A percentile compares a stretch with the other conserved stretches of the same genome.
Conservation (phyloP, 1,140 invertebrate species). For the Drosophila bocqueti region DNA sequence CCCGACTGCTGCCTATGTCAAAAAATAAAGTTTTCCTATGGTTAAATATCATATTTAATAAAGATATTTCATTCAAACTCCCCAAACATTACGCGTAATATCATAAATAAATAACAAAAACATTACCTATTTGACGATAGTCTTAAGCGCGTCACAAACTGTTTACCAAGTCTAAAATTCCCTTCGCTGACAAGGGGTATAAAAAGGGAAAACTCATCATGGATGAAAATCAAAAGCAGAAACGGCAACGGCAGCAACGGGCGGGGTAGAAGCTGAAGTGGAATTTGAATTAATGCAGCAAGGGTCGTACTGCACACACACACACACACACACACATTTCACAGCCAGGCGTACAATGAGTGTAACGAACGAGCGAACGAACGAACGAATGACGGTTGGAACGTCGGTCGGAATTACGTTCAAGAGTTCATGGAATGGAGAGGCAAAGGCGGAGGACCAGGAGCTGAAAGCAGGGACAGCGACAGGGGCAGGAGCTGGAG, state of each 20-base stretch:
- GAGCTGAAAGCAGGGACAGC: slow-evolving; percentile 1
- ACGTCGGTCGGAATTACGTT: slow-evolving; percentile 58
- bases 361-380: slow-evolving; percentile 49
- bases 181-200: background rate
- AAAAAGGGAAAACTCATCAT: slow-evolving; percentile 81
- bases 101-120: background rate
- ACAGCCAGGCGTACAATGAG: slow-evolving; percentile 32
- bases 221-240: slow-evolving; percentile 81
- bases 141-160: background rate
- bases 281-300: slow-evolving; percentile 78
- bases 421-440: slow-evolving; percentile 32
- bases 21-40: background rate
- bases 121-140: too few species aligned
- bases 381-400: slow-evolving; percentile 50
- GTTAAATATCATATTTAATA: background rate
- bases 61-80: background rate
- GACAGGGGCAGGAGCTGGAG: background rate
- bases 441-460: slow-evolving; percentile 9
- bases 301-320: slow-evolving; percentile 68
- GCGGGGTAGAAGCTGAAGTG: slow-evolving; percentile 70
- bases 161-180: background rate
- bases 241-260: slow-evolving; percentile 53
- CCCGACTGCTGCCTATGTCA: background rate
- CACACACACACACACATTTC: slow-evolving; percentile 35
- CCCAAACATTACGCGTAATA: too few species aligned